phyloP scores from a whole-genome alignment of 1,140 invertebrate species.

The Drosophila saltans region DNA sequence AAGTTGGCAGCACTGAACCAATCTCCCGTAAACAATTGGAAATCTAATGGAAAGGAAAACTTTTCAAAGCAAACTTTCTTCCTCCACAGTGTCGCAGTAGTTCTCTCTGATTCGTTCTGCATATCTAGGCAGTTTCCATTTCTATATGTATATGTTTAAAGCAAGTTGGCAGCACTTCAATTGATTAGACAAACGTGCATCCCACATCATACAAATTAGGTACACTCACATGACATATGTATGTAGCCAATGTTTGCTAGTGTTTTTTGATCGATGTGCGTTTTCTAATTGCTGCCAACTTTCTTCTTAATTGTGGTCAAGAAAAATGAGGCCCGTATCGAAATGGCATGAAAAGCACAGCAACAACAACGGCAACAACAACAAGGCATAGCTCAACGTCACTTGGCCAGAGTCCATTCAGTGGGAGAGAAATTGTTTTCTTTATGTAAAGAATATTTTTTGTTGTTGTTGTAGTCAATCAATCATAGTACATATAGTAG shows the following conservation, averaged over 20 bases:
- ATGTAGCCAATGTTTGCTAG: not conserved
- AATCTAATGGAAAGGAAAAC: no score
- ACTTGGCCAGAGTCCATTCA: slow-evolving; percentile 10
- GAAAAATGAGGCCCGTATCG: slow-evolving; percentile 79
- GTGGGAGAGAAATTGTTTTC: slow-evolving; percentile 62
- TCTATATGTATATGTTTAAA: not conserved
- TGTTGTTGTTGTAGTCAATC: slow-evolving; percentile 16
- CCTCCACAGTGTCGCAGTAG: not conserved
- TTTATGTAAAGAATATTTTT: slow-evolving; percentile 54
- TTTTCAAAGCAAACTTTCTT: no score
- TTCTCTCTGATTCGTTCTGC: not conserved
- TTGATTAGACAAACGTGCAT: not conserved
- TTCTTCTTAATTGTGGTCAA: slow-evolving; percentile 78
- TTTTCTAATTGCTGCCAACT: slow-evolving; percentile 79
- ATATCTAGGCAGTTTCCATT: not conserved
- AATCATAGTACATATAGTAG: slow-evolving; percentile 25
- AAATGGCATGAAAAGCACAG: slow-evolving; percentile 76
- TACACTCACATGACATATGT: slow-evolving; percentile 6
- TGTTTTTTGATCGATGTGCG: slow-evolving; percentile 71
- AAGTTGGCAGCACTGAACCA: no score
- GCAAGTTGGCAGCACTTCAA: slow-evolving; percentile 2
- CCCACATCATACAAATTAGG: slow-evolving; percentile 1
- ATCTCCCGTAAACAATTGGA: no score
- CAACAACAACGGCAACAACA: slow-evolving; percentile 21
- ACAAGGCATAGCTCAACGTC: slow-evolving; percentile 24